Percentiles rank a stretch among this genome's conserved stretches.
These are phyloP conservation scores for Chloromyia formosa DNA, from an alignment of 2,888 invertebrate genomes.

Conservation along the genomic window DNA sequence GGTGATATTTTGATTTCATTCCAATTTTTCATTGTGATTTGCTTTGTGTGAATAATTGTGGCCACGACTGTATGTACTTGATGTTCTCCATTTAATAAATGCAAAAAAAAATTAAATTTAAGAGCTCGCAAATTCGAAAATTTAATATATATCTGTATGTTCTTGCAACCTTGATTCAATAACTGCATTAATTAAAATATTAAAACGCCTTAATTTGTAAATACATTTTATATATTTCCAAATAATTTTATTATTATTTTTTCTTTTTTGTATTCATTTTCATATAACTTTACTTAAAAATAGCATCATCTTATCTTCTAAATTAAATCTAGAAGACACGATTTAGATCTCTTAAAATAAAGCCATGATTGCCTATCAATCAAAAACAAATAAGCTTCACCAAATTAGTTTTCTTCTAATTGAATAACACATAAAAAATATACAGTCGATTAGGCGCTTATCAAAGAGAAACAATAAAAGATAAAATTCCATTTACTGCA, in stretches of 20 bases:
- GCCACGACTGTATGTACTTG: too few species aligned
- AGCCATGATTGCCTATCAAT: slow-evolving; percentile 35
- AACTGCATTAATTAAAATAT: not conserved
- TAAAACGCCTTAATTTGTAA: slow-evolving; percentile 21
- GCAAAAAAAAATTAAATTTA: too few species aligned
- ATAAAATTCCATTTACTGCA: too few species aligned
- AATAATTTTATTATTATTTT: slow-evolving; percentile 31
- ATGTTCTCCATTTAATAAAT: too few species aligned
- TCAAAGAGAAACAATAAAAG: too few species aligned
- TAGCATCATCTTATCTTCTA: slow-evolving; percentile 42
- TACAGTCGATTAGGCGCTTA: too few species aligned
- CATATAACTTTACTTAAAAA: slow-evolving; percentile 40
- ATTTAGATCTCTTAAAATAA: slow-evolving; percentile 31
- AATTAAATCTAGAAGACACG: slow-evolving; percentile 46
- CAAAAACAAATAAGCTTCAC: not conserved
- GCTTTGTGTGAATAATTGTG: too few species aligned
- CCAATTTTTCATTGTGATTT: too few species aligned
- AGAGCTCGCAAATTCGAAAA: too few species aligned
- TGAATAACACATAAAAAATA: not conserved
- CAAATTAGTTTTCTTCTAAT: not conserved
- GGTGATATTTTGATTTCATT: too few species aligned
- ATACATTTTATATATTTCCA: slow-evolving; percentile 30
- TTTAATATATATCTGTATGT: too few species aligned
- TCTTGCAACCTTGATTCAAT: too few species aligned
- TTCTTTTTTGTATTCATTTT: slow-evolving; percentile 32